phyloP scores from a whole-genome alignment of 2,113 vertebrate species.

The Isichthys henryi region DNA sequence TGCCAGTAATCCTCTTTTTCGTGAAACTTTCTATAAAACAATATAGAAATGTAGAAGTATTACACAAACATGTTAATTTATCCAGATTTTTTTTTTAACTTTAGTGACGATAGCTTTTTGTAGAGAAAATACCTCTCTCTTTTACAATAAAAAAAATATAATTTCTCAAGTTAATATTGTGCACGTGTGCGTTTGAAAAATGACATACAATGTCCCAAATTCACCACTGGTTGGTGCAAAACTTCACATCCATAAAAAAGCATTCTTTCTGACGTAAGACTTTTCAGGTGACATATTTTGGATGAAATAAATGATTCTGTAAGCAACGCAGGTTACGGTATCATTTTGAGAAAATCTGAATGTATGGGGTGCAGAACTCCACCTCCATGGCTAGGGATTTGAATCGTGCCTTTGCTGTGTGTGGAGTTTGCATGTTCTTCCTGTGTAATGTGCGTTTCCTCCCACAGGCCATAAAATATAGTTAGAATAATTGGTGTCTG shows the following conservation, averaged over 20 bases:
- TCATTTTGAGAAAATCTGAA: not conserved
- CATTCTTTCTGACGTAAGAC: not conserved
- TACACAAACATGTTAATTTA: not conserved
- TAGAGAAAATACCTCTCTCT: not conserved
- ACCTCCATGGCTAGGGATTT: not conserved
- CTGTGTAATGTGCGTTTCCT: not conserved
- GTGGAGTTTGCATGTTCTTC: not conserved
- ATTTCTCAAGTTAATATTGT: not conserved
- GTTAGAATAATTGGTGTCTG: not conserved
- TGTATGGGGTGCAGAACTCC: not conserved
- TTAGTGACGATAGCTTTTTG: not conserved
- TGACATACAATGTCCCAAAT: not conserved
- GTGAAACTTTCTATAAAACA: not conserved
- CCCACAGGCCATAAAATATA: not conserved
- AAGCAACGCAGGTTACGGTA: not conserved
- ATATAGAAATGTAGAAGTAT: not conserved
- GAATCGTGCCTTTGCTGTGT: not conserved
- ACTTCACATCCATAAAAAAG: not conserved
- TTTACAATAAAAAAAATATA: not conserved
- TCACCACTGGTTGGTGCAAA: not conserved
- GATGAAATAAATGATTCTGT: not conserved
- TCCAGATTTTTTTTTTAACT: not conserved
- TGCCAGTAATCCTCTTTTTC: not conserved
- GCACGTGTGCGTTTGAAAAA: not conserved
- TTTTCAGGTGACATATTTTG: not conserved